These are phyloP conservation scores for Ramphastos sulfuratus DNA, from an alignment of 2,113 vertebrate species.

Conservation along the genomic window DNA sequence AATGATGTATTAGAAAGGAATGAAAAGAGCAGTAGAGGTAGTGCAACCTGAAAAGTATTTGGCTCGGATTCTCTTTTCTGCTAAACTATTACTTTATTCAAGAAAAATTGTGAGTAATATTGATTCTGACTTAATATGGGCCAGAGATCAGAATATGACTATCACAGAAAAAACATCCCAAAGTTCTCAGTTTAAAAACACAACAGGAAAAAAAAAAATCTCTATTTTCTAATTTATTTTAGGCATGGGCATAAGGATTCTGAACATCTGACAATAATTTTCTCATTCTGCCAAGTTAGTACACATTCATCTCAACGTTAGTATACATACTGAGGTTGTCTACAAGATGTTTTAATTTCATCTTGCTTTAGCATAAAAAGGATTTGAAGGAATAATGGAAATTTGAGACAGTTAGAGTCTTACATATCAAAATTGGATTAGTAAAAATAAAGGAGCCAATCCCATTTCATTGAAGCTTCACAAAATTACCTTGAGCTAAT, in stretches of 20 bases:
- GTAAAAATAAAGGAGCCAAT: not conserved
- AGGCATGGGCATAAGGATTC: not conserved
- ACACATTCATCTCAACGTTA: not conserved
- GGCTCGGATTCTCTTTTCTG: not conserved
- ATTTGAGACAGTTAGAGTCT: not conserved
- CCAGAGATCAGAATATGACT: not conserved
- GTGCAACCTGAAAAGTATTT: not conserved
- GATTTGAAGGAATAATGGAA: not conserved
- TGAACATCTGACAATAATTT: not conserved
- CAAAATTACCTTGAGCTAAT: not conserved
- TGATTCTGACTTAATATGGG: not conserved
- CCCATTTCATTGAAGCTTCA: not conserved
- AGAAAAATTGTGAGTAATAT: not conserved
- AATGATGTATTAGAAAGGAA: not conserved
- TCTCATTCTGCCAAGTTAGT: not conserved
- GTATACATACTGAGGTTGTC: not conserved
- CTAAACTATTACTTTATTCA: not conserved
- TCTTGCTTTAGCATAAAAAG: not conserved
- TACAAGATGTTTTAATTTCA: not conserved
- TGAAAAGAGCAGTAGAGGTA: not conserved
- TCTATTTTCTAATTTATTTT: not conserved
- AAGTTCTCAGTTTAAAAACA: not conserved
- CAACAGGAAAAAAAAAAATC: not conserved
- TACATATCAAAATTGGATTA: not conserved
- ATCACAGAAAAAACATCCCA: not conserved